These are phyloP conservation scores for Potamarius usumacintae DNA, from an alignment of 2,113 vertebrate genomes.

Conservation along the genomic window DNA sequence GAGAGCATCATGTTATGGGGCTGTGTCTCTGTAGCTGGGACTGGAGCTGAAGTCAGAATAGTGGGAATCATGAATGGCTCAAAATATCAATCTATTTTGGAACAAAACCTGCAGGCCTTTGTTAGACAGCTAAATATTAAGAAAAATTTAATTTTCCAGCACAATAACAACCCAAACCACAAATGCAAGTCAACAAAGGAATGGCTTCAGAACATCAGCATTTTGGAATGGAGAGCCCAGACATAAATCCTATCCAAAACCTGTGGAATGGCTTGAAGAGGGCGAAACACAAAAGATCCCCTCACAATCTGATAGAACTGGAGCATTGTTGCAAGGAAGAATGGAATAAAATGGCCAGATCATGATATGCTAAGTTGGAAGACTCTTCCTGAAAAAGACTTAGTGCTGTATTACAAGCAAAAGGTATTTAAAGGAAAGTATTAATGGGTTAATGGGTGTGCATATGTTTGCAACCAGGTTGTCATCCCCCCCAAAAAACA, in stretches of 20 bases:
- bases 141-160: not conserved
- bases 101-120: not conserved
- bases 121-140: not conserved
- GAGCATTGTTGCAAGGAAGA: not conserved
- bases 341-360: not conserved
- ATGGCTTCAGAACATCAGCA: not conserved
- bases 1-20: not conserved
- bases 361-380: not conserved
- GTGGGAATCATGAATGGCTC: not conserved
- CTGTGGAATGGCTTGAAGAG: not conserved
- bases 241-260: not conserved
- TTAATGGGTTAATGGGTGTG: not conserved
- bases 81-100: not conserved
- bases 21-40: not conserved
- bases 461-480: not conserved
- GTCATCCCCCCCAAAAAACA: not conserved
- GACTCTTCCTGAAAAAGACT: not conserved
- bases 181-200: not conserved
- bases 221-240: not conserved
- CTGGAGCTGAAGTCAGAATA: not conserved
- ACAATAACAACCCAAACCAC: not conserved
- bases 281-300: not conserved
- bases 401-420: not conserved
- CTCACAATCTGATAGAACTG: not conserved
- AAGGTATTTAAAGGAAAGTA: not conserved